Evolutionary conservation across 2,113 vertebrate genomes (phyloP), one percentile per base, ranked within the genome.

Genomic region (Labeo rohita): DNA sequence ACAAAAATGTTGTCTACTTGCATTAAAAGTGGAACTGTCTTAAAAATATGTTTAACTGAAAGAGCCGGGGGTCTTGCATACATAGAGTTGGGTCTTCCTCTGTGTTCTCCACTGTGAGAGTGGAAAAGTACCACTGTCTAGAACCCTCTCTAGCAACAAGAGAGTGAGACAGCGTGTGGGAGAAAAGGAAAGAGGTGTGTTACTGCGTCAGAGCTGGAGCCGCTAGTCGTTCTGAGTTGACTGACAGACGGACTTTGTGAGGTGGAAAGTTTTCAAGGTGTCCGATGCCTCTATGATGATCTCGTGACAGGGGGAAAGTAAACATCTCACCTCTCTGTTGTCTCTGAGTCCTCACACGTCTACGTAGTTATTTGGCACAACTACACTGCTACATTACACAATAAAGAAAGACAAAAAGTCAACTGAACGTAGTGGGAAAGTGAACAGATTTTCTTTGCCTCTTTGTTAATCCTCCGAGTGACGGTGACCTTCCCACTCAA

Each of bases 111-210:
- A 15, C 50, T 80, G 84, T 63, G 79, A 76, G 80, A 88, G 61
- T 87, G 90, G 80, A 89, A 89, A 89, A 88, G 18, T 81, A 78
- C 83, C 47, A 39, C 70, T 10, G 76, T 79, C 78, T 45, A 43
- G 80, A 80, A 13, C 83, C 6, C 50, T 77, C 75, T 52, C n/a
- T 54, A 77, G 50, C 49, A 77, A 77, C 54, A 59, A 72, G 28
- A 54, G 47, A 68, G 66, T 0, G n/a, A 61, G 74, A 47, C 49
- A 56, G 34, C 18, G 63, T 47, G 63, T 21, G 54, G 13, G 36
- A 45, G 86, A 65, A 28, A 50, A 63, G 23, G 54, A 49, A 23
- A 79, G 85, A 84, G 85, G 77, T 77, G 85, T 76, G 83, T 79
- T 23, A 23, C 78, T 78, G 73, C 83, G 79, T 87, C 88, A 87